A percentile compares a stretch with the other conserved stretches of the same genome.
These are phyloP conservation scores for Emydocephalus ijimae DNA, from an alignment of 2,113 vertebrate genomes.

Conservation along the genomic window DNA sequence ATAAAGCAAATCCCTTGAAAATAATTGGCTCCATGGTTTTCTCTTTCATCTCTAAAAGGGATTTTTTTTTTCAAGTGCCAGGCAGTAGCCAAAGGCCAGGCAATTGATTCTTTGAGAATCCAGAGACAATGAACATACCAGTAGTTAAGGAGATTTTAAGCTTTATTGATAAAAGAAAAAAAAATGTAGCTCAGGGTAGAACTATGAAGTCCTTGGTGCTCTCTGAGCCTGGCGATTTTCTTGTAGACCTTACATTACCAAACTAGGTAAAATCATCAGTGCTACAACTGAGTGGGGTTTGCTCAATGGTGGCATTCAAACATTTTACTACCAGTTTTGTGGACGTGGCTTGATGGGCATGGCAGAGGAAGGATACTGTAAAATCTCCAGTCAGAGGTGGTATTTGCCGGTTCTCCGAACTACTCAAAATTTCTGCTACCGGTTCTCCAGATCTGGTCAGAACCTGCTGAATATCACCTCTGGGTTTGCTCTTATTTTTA, in stretches of 20 bases:
- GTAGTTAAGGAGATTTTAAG: neutral
- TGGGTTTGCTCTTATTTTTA: neutral
- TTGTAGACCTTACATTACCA: neutral
- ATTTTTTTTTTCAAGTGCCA: neutral
- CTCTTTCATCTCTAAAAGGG: constrained; percentile 17
- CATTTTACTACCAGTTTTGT: too few relatives aligned
- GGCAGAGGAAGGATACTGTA: too few relatives aligned
- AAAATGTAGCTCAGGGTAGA: neutral
- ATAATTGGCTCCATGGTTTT: constrained; percentile 7
- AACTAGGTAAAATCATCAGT: neutral
- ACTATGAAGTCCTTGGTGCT: neutral
- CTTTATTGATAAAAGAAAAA: neutral
- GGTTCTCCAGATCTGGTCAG: too few relatives aligned
- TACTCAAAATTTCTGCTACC: too few relatives aligned
- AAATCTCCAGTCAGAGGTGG: too few relatives aligned
- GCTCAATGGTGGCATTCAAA: too few relatives aligned
- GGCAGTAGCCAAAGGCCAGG: neutral
- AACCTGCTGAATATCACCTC: too few relatives aligned
- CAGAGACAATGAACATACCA: neutral
- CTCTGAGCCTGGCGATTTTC: neutral
- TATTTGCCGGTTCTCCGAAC: too few relatives aligned
- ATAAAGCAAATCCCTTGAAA: neutral
- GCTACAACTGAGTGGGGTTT: neutral
- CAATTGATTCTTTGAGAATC: neutral
- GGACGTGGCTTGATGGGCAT: too few relatives aligned